Conservation (phyloP, 2,797 vertebrate genomes). For the Neosalanx taihuensis region DNA sequence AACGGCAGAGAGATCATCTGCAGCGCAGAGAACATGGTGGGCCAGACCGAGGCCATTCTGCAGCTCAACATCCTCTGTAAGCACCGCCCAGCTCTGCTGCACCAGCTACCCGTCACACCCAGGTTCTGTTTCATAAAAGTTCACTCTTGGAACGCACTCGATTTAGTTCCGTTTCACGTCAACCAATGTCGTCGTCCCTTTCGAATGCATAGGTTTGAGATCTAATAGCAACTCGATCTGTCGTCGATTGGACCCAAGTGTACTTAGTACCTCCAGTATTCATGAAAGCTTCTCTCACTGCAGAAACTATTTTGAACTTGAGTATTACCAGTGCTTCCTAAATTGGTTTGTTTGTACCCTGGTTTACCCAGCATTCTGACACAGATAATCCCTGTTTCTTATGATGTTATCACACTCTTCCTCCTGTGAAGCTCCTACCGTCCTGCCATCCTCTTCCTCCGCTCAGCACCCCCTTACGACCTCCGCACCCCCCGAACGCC, state of each 20-base stretch:
- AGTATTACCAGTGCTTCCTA: neutral
- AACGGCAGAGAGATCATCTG: slow-evolving; percentile 87
- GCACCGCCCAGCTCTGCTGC: slow-evolving; percentile 47
- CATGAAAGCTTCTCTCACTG: neutral
- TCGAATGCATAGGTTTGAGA: no score
- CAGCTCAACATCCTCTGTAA: slow-evolving; percentile 94
- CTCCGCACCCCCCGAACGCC: neutral
- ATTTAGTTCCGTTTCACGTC: no score
- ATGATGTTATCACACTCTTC: slow-evolving; percentile 57
- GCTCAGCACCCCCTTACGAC: slow-evolving; percentile 15
- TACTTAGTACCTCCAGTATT: neutral
- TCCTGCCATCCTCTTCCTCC: slow-evolving; percentile 37
- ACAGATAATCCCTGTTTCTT: slow-evolving; percentile 52
- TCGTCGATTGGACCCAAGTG: no score
- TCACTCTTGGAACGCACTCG: no score
- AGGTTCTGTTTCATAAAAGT: neutral
- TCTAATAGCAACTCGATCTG: no score
- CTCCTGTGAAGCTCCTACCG: slow-evolving; percentile 60
- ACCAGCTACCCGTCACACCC: neutral
- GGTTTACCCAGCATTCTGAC: slow-evolving; percentile 58
- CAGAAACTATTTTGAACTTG: neutral
- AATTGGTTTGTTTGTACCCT: slow-evolving; percentile 54
- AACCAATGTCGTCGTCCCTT: neutral
- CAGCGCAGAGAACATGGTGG: slow-evolving; percentile 91
- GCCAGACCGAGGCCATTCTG: slow-evolving; percentile 84